Evolutionary conservation across 2,113 vertebrate species (phyloP), one percentile per base, ranked within the genome.

Genomic region (Natator depressus): DNA sequence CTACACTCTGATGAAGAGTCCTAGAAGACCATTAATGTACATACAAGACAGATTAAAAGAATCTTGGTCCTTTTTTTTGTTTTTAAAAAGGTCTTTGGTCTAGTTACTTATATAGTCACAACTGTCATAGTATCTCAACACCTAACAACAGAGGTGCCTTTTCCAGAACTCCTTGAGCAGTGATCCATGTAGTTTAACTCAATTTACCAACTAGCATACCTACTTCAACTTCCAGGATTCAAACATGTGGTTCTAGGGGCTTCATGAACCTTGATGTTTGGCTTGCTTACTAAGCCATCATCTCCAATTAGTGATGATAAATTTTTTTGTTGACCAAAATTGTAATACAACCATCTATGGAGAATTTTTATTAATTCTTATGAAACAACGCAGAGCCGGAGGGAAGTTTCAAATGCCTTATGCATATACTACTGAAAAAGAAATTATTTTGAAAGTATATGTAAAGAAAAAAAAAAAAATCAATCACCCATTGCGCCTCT

Each of bases 401-500:
- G 57, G 12, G 57, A 24, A 49, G 53, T 5, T 9, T 49, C 3
- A 4, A 84, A 46, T 8, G 16, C 14, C 22, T 78, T 12, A 19
- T 3, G 2, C 19, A 55, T n/a, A 3, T 54, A 8, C 19, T 16
- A 10, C 31, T 0, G 82, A 62, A 38, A 49, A 2, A 4, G 16
- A 53, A 79, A 6, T 0, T n/a, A 31, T 72, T 38, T 38, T 72
- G 65, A 72, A 72, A 72, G n/a, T 1, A 35, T 20, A 19, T 65
- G 82, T 3, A 35, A 1, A 59, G 1, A 1, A 4, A 1, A 4
- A 38, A 2, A 7, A n/a, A n/a, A 49, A 49, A 49, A 49, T 0
- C 3, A 78, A 13, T 47, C 51, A n/a, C 1, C 31, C 2, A 5
- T 38, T 20, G 76, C 11, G 65, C 76, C 57, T 25, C 84, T 78